Conservation (phyloP, 2,113 vertebrate species). For the Mesembrinibis cayennensis region DNA sequence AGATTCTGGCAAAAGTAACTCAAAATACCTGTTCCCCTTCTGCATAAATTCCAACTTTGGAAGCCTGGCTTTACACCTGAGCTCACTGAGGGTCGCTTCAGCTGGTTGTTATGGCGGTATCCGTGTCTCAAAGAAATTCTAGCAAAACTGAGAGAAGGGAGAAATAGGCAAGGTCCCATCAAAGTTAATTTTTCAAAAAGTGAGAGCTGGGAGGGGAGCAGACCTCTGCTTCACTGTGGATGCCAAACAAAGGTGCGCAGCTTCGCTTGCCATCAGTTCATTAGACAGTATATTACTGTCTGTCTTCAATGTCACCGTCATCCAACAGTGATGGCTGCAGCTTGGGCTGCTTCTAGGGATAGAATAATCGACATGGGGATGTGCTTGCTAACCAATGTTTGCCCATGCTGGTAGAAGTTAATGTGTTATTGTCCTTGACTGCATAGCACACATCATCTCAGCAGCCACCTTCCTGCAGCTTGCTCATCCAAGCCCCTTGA, state of each 20-base stretch:
- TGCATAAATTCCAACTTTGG: not conserved
- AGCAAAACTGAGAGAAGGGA: not conserved
- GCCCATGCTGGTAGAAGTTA: not conserved
- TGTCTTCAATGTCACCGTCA: not conserved
- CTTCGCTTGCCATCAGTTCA: not conserved
- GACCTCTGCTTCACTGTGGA: not conserved
- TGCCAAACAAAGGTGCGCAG: not conserved
- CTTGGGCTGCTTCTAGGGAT: not conserved
- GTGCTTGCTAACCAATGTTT: not conserved
- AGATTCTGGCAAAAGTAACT: not conserved
- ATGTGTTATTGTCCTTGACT: not conserved
- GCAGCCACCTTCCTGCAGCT: not conserved
- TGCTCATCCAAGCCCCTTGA: not conserved
- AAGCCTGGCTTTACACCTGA: not conserved
- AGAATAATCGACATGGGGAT: not conserved
- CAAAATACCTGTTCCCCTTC: not conserved
- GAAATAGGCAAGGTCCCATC: not conserved
- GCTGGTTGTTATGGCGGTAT: not conserved
- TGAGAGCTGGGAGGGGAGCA: not conserved
- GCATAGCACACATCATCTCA: not conserved
- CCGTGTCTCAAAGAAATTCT: not conserved
- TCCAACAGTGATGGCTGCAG: not conserved
- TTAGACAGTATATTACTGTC: not conserved
- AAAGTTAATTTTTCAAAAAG: not conserved
- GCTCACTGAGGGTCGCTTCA: not conserved